Conservation (phyloP, 2,113 vertebrate genomes). For the Bos javanicus region DNA sequence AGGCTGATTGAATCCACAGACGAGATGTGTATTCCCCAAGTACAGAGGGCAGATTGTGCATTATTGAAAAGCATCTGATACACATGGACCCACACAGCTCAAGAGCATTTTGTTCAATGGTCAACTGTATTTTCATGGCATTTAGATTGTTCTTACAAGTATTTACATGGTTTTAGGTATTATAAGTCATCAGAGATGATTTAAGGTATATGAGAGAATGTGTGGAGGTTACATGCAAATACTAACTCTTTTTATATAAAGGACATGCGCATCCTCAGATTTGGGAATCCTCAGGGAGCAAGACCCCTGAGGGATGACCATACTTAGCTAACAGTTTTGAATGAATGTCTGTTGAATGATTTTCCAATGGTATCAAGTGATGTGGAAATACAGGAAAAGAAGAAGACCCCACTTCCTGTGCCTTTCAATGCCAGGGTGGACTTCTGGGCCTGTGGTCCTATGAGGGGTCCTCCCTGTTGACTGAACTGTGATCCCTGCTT, state of each 20-base stretch:
- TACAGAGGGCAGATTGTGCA: no score
- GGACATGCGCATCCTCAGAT: not conserved
- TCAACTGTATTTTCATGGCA: not conserved
- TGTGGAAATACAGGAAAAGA: no score
- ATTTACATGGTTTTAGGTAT: not conserved
- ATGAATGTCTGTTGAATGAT: not conserved
- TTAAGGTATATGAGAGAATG: not conserved
- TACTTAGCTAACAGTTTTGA: not conserved
- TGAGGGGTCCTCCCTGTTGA: not conserved
- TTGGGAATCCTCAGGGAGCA: not conserved
- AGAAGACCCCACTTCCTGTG: accelerated
- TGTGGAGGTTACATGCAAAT: not conserved
- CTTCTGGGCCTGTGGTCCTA: not conserved
- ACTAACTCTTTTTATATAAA: not conserved
- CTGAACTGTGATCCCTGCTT: accelerated
- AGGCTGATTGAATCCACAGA: no score
- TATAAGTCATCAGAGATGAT: not conserved
- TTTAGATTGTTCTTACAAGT: not conserved
- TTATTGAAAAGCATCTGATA: not conserved
- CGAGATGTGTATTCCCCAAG: not conserved
- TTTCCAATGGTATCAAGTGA: not conserved
- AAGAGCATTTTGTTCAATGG: not conserved
- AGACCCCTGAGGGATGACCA: not conserved
- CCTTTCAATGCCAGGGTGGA: not conserved
- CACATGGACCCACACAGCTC: not conserved